Conservation (phyloP, 1,140 invertebrate genomes). For the Bicyclus anynana region DNA sequence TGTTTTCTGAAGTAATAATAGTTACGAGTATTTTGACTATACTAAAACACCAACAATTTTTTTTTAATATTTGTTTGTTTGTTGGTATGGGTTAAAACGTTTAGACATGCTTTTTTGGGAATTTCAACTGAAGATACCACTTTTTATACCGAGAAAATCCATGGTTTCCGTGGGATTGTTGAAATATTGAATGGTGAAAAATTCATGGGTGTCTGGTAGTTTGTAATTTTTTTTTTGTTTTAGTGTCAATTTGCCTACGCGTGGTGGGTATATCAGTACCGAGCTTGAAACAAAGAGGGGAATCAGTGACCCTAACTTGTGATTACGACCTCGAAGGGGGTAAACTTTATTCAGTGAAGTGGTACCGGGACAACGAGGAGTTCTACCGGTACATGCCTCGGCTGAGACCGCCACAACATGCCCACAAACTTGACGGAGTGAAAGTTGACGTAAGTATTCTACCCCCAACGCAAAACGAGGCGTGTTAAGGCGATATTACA, state of each 20-base stretch:
- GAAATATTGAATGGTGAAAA: too few relatives aligned
- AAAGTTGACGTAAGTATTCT: constrained; percentile 58
- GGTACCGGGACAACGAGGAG: constrained; percentile 88
- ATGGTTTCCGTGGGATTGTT: too few relatives aligned
- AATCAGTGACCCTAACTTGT: constrained; percentile 62
- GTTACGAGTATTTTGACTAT: too few relatives aligned
- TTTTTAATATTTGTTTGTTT: too few relatives aligned
- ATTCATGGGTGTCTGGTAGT: too few relatives aligned
- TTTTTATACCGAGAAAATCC: too few relatives aligned
- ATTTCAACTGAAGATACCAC: too few relatives aligned
- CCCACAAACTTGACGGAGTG: constrained; percentile 58
- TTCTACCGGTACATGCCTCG: constrained; percentile 88
- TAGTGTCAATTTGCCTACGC: constrained; percentile 56
- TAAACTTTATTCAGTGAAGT: constrained; percentile 86
- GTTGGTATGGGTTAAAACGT: too few relatives aligned
- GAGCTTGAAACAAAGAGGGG: constrained; percentile 51
- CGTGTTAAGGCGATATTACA: too few relatives aligned
- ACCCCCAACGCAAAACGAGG: neutral
- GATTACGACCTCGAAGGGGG: constrained; percentile 76
- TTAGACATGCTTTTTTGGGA: too few relatives aligned
- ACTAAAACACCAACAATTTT: too few relatives aligned
- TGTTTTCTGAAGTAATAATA: too few relatives aligned
- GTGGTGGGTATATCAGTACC: constrained; percentile 58
- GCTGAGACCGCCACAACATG: constrained; percentile 57
- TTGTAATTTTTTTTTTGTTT: constrained; percentile 12